Evolutionary conservation across 2,797 vertebrate genomes (phyloP), one percentile per base, ranked within the genome.

Genomic region (Streptopelia turtur): DNA sequence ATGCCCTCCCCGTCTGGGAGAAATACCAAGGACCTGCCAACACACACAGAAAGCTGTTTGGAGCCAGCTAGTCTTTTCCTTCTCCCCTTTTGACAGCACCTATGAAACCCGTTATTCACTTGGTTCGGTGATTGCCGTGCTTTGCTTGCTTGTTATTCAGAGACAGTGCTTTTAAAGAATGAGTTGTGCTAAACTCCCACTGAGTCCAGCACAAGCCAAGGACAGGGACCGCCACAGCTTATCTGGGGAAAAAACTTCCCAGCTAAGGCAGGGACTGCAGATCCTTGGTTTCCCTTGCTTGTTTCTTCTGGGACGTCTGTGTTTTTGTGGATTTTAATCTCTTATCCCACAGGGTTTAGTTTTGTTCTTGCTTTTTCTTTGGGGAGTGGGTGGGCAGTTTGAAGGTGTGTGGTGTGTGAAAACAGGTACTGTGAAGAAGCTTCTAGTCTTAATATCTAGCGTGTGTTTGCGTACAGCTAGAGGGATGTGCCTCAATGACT

Each of bases 11-110:
- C 0, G 0, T 83, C 92, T 72, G 74, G 56, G 61, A 97, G 89
- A 79, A 91, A 90, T 63, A 95, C 92, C 72, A 81, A 91, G 59
- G 74, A 70, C 57, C 80, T 96, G 95, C 95, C 93, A 96, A 69
- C 83, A 87, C 93, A 74, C 91, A 91, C 7, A 83, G 82, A 92
- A 61, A 93, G 50, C 69, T 77, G 28, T 87, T 78, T 57, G 89
- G 79, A 95, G 83, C 57, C 76, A 91, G 84, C 56, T 66, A 56
- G 69, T 92, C 72, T 96, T 94, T 96, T 96, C 70, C 79, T 87
- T 78, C 74, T 79, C 57, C 35, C 60, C 30, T 89, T 94, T 83
- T 86, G 83, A 96, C 72, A 82, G 92, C 93, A 95, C 93, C 94
- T 94, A 88, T 83, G 84, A 94, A 93, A 79, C 94, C 50, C 3